Evolutionary conservation across 2,888 invertebrate genomes (phyloP), one percentile per base, ranked within the genome.

Genomic region (Plusia festucae): DNA sequence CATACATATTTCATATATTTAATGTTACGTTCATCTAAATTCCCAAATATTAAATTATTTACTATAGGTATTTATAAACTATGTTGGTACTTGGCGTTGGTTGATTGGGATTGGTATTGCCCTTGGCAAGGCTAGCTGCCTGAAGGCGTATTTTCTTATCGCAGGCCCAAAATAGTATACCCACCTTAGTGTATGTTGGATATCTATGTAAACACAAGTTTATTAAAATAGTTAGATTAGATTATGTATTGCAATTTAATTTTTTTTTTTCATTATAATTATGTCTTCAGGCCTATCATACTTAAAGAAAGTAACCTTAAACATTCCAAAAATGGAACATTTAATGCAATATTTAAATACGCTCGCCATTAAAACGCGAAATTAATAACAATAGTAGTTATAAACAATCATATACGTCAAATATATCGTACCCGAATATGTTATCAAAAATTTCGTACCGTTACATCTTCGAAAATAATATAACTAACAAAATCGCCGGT

Each of bases 371-470:
- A 64, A 34, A 40, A 56, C 53, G 63, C 67, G 46, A 72, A 78
- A 73, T 78, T 68, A 80, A 68, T 65, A 66, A 77, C 72, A 81
- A 79, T 73, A 6, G 64, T 59, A 13, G 46, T 44, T 60, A 82
- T 74, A 81, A 77, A 81, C 79, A 79, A 79, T 77, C 76, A 76
- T 68, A 81, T 68, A 74, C 72, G 67, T 74, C 68, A 81, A 79
- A 79, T 65, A 71, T 83, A 84, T 80, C 76, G 82, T 83, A 82
- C 73, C 74, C 71, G 65, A 73, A 82, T 84, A 82, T 85, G 87
- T 90, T 93, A 93, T 92, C 92, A 91, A 92, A 92, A 90, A 90
- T 85, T 79, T 84, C 85, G 76, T 87, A 89, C 93, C 91, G 93
- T 93, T 92, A 91, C 80, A 85, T 85, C 77, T 79, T 79, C 79